Conservation (phyloP, 2,113 vertebrate species). For the Anolis carolinensis region DNA sequence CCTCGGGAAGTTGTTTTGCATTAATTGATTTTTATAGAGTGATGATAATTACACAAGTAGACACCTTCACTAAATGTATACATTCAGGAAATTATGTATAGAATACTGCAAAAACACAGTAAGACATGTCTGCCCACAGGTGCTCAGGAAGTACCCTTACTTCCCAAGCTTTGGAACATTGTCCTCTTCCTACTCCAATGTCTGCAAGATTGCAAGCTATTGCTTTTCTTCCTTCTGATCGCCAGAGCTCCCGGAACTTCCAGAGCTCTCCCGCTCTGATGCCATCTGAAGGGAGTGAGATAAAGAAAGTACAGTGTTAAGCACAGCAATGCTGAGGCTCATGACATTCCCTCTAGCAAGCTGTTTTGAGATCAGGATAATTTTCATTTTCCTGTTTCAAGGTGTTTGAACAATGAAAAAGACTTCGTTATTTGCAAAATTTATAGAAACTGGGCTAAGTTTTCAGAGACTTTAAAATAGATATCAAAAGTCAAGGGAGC, state of each 20-base stretch:
- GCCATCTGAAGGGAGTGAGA: conserved; percentile 87
- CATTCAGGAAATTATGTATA: conserved; percentile 80
- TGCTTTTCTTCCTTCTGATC: conserved; percentile 91
- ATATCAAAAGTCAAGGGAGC: background rate
- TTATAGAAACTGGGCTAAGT: too few species aligned
- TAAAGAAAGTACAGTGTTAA: background rate
- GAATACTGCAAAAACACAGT: conserved; percentile 96
- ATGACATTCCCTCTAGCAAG: background rate
- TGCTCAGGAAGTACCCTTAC: conserved; percentile 77
- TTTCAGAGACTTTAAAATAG: too few species aligned
- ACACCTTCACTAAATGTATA: conserved; percentile 76
- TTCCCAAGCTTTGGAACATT: conserved; percentile 79
- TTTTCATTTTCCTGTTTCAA: background rate
- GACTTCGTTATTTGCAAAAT: too few species aligned
- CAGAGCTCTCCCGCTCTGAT: conserved; percentile 87
- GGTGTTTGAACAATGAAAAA: background rate
- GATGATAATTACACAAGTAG: conserved; percentile 73
- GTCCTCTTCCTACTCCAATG: conserved; percentile 56
- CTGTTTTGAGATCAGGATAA: background rate
- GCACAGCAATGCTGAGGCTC: background rate
- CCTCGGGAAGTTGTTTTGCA: conserved; percentile 49
- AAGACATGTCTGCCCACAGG: conserved; percentile 82
- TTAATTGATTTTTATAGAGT: conserved; percentile 69
- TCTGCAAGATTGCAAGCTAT: conserved; percentile 52
- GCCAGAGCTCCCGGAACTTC: conserved; percentile 74